These are phyloP conservation scores for Ia io DNA, from an alignment of 2,113 vertebrate genomes.

Conservation along the genomic window DNA sequence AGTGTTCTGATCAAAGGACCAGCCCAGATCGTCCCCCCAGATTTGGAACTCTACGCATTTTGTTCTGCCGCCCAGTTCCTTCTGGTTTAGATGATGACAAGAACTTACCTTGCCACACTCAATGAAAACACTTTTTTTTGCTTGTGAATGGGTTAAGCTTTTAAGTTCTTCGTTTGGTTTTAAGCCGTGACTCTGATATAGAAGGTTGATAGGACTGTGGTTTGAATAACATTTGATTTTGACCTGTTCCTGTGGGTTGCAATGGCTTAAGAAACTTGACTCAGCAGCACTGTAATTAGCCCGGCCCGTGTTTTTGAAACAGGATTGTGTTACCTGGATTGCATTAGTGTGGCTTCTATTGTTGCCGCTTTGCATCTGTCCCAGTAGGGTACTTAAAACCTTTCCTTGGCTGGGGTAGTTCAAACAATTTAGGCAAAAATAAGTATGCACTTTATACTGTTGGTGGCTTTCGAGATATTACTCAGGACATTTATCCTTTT, in stretches of 20 bases:
- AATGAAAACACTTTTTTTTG: slow-evolving; percentile 59
- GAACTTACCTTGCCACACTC: slow-evolving; percentile 61
- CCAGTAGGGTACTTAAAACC: slow-evolving; percentile 89
- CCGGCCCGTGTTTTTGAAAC: slow-evolving; percentile 85
- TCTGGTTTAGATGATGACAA: slow-evolving; percentile 38
- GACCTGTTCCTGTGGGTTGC: slow-evolving; percentile 87
- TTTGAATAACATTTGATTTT: slow-evolving; percentile 90
- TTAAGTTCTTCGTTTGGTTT: slow-evolving; percentile 84
- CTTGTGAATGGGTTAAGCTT: slow-evolving; percentile 85
- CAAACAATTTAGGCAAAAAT: slow-evolving; percentile 88
- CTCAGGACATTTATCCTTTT: slow-evolving; percentile 83
- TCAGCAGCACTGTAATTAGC: slow-evolving; percentile 88
- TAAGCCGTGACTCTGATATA: slow-evolving; percentile 86
- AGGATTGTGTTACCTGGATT: slow-evolving; percentile 89
- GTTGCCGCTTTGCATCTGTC: slow-evolving; percentile 87
- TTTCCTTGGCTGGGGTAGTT: slow-evolving; percentile 83
- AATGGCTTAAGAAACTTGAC: slow-evolving; percentile 87
- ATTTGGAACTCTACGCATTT: slow-evolving; percentile 43
- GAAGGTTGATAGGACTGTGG: slow-evolving; percentile 85
- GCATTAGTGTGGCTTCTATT: slow-evolving; percentile 88
- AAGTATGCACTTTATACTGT: slow-evolving; percentile 85
- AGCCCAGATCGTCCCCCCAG: not conserved
- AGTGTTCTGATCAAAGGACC: slow-evolving; percentile 1
- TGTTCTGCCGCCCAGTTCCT: slow-evolving; percentile 55
- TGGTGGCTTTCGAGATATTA: slow-evolving; percentile 84